Base-by-base conservation (phyloP, 2,888 invertebrate species). In the Protodeltote pygarga region DNA sequence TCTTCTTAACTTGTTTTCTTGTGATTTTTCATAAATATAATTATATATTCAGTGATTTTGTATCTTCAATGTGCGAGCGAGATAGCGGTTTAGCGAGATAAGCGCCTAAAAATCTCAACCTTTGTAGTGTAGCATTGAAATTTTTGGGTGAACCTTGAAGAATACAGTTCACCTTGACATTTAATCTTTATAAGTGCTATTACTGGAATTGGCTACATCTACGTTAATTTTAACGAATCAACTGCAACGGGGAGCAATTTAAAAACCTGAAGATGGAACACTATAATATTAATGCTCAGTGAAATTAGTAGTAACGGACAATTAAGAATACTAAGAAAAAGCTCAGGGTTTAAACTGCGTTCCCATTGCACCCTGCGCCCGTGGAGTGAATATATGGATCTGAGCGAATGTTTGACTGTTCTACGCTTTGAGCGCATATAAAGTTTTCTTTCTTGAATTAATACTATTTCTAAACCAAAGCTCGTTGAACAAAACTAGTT, bases 311-410 rank as follows among this genome's bases (percentile, higher is more conserved):
- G 64, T 66, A 65, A 65, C 48, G 54, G 51, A 28, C 59, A 74
- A 71, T 72, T 72, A 68, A 55, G 44, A 34, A 50, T 42, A 64
- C 45, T 61, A 61, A 57, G 62, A 13, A 50, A 65, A 70, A 48
- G 52, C 52, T 49, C 17, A 27, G 40, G 46, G 54, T 29, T 50
- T 54, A 46, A n/a, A n/a, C n/a, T n/a, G n/a, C n/a, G n/a, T n/a
- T n/a, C n/a, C n/a, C n/a, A n/a, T n/a, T n/a, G n/a, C n/a, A n/a
- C n/a, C n/a, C n/a, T n/a, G n/a, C n/a, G n/a, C n/a, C n/a, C n/a
- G n/a, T n/a, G n/a, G n/a, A n/a, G n/a, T n/a, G n/a, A n/a, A n/a
- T n/a, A n/a, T n/a, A n/a, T n/a, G n/a, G n/a, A n/a, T n/a, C n/a
- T n/a, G n/a, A n/a, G n/a, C n/a, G n/a, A n/a, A n/a, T n/a, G n/a